Evolutionary conservation across 1,140 invertebrate species (phyloP).

Genomic region (Drosophila baimaii): DNA sequence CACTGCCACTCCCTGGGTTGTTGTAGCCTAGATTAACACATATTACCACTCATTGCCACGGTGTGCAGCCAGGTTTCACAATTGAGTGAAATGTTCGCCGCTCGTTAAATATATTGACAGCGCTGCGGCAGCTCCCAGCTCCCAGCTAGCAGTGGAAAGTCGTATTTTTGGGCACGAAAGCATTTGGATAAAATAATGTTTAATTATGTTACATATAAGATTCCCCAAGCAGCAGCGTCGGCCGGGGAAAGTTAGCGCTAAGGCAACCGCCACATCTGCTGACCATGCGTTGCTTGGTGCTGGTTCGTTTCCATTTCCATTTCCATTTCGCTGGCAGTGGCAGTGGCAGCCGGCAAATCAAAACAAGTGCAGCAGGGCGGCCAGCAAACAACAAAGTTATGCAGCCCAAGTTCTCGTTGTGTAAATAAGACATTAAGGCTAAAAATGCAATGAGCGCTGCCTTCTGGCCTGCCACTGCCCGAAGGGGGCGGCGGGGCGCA

Average conservation of each 20-base stretch:
- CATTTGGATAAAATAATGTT: constrained; percentile 60
- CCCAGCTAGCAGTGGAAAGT: constrained; percentile 27
- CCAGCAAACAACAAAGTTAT: constrained; percentile 31
- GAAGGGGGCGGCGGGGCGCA: not conserved
- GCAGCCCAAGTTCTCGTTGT: constrained; percentile 26
- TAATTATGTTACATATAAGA: constrained; percentile 45
- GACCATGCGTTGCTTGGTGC: constrained; percentile 51
- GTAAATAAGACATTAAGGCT: constrained; percentile 38
- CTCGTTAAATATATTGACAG: constrained; percentile 43
- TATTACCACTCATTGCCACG: constrained; percentile 27
- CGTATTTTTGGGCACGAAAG: constrained; percentile 40
- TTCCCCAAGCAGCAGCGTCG: not conserved
- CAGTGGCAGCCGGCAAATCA: constrained; percentile 23
- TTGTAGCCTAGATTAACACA: constrained; percentile 23
- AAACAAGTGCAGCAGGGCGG: constrained; percentile 18
- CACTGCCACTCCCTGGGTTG: constrained; percentile 5
- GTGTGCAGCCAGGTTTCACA: constrained; percentile 24
- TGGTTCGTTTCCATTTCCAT: constrained; percentile 19
- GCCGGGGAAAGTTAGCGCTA: constrained; percentile 45
- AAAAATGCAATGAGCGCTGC: constrained; percentile 15
- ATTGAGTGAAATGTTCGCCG: constrained; percentile 22
- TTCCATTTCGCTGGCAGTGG: constrained; percentile 19
- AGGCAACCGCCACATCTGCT: constrained; percentile 52
- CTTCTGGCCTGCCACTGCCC: not conserved
- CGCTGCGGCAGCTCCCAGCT: not conserved